phyloP scores from a whole-genome alignment of 2,113 vertebrate species.

The Mustela lutreola region DNA sequence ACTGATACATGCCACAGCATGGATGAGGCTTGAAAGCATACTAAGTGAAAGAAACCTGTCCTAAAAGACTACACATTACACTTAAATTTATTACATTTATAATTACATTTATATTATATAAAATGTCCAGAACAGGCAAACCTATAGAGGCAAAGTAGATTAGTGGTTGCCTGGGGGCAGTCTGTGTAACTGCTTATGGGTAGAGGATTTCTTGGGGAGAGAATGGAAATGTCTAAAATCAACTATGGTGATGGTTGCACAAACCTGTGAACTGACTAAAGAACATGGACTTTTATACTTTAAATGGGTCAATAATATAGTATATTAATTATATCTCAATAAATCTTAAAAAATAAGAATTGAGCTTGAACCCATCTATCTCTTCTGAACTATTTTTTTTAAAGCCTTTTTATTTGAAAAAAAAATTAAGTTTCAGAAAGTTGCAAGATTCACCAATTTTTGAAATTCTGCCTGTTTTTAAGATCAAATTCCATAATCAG shows the following conservation, averaged over 20 bases:
- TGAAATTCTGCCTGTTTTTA: conserved; percentile 40
- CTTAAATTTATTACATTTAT: background rate
- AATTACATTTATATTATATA: background rate
- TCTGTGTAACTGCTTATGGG: background rate
- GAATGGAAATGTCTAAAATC: conserved; percentile 42
- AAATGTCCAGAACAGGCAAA: conserved; percentile 3
- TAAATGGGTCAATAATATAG: background rate
- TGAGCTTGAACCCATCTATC: background rate
- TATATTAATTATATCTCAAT: conserved; percentile 1
- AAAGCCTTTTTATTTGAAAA: background rate
- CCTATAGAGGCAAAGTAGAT: background rate
- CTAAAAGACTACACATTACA: background rate
- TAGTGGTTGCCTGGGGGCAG: background rate
- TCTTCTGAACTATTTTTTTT: background rate
- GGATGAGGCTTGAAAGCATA: conserved; percentile 12
- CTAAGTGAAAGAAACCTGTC: background rate
- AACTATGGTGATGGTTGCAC: background rate
- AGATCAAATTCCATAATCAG: background rate
- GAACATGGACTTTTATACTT: background rate
- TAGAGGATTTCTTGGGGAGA: background rate
- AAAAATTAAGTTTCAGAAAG: background rate
- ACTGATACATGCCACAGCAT: background rate
- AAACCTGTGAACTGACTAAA: conserved; percentile 1
- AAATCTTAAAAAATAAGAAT: background rate
- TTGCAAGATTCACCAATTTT: background rate